Evolutionary conservation across 2,113 vertebrate species (phyloP).

Genomic region (Microtus oregoni): DNA sequence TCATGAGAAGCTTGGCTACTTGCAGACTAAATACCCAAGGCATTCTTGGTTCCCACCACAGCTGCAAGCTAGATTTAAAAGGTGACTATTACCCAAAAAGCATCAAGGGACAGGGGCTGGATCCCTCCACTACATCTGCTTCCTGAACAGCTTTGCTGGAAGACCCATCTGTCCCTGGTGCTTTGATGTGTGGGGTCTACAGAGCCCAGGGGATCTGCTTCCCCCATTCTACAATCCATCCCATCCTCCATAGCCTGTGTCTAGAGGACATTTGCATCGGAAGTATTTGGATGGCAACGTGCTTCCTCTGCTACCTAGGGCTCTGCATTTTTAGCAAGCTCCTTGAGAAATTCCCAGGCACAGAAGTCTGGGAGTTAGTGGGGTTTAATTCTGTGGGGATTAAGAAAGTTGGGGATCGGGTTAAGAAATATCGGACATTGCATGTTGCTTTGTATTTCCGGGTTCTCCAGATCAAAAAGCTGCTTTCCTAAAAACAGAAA

Average conservation of each 20-base stretch:
- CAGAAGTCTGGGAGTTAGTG: not conserved
- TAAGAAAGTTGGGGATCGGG: not conserved
- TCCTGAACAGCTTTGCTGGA: not conserved
- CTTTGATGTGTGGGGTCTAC: not conserved
- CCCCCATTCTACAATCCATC: rapidly evolving
- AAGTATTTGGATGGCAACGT: not conserved
- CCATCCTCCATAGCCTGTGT: not conserved
- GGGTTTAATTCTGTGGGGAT: not conserved
- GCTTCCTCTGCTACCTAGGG: not conserved
- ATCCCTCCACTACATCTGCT: not conserved
- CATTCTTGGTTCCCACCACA: not conserved
- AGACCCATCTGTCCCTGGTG: not conserved
- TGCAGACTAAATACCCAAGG: not conserved
- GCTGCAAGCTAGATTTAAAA: not conserved
- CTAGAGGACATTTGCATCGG: not conserved
- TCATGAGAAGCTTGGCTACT: not conserved
- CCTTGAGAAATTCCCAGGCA: not conserved
- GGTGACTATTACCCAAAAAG: not conserved
- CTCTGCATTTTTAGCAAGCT: not conserved
- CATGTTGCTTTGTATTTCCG: conserved; percentile 24
- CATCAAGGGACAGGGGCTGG: not conserved
- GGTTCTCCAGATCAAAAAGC: conserved; percentile 42
- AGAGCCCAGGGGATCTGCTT: not conserved
- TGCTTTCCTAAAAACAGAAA: conserved; percentile 43
- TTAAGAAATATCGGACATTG: conserved; percentile 3